Evolutionary conservation across 2,113 vertebrate species (phyloP).

Genomic region (Ptilorrhoa leucosticta): DNA sequence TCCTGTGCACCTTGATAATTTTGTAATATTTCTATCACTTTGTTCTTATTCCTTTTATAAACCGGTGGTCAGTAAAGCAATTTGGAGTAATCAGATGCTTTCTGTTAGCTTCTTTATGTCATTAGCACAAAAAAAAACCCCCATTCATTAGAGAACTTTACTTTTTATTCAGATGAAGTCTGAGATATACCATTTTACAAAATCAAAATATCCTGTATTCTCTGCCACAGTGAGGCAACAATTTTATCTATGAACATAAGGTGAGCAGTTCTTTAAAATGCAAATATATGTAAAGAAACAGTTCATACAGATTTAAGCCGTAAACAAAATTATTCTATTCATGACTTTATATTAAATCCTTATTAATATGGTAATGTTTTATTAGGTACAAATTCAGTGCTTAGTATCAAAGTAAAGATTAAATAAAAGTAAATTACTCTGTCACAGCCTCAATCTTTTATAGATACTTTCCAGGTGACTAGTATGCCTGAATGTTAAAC

Average conservation of each 20-base stretch:
- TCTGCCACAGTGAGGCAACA: background rate
- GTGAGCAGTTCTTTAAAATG: background rate
- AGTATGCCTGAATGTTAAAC: background rate
- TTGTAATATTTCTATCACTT: background rate
- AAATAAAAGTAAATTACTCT: background rate
- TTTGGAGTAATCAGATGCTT: background rate
- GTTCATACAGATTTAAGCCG: background rate
- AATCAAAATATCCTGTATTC: background rate
- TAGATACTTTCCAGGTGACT: constrained; percentile 58
- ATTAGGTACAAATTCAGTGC: background rate
- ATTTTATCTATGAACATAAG: background rate
- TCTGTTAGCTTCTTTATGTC: background rate
- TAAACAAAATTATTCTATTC: background rate
- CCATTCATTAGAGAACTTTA: background rate
- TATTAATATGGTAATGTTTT: background rate
- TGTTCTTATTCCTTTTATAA: background rate
- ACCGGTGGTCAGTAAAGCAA: background rate
- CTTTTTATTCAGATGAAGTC: background rate
- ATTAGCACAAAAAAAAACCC: background rate
- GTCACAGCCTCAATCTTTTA: background rate
- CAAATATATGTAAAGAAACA: background rate
- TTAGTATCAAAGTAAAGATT: constrained; percentile 28
- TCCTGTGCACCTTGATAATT: background rate
- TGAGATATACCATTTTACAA: background rate
- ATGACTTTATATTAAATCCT: background rate